These are phyloP conservation scores for Fringilla coelebs DNA, from an alignment of 2,797 vertebrate species.

Conservation along the genomic window DNA sequence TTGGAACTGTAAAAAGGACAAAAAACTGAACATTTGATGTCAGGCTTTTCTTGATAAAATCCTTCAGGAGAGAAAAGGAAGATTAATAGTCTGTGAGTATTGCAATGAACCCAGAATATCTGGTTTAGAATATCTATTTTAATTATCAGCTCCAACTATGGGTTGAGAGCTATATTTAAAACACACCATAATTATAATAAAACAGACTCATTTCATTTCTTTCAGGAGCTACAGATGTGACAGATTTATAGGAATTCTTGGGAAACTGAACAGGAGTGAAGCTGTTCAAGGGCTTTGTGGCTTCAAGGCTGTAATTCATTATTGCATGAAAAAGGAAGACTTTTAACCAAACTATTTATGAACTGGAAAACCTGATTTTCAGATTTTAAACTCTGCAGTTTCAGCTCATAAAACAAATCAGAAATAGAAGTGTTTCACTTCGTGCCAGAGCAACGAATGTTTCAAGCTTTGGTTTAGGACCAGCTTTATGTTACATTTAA, in stretches of 20 bases:
- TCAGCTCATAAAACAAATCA: background rate
- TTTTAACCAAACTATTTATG: background rate
- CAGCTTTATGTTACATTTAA: background rate
- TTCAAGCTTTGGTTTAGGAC: background rate
- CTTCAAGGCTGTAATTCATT: background rate
- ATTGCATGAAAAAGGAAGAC: background rate
- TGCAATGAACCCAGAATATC: background rate
- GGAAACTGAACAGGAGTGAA: background rate
- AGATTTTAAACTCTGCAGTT: background rate
- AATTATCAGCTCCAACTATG: background rate
- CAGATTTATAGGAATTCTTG: background rate
- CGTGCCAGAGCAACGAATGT: background rate
- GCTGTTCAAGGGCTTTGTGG: background rate
- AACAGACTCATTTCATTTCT: background rate
- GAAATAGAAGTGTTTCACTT: background rate
- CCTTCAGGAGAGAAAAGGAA: background rate
- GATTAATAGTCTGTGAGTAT: background rate
- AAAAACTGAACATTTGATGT: background rate
- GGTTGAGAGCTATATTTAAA: background rate
- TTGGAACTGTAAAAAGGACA: background rate
- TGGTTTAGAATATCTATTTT: background rate
- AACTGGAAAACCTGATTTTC: background rate
- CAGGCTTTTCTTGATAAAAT: background rate
- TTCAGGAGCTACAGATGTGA: background rate
- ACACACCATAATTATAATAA: background rate